Percentiles rank a stretch among this genome's conserved stretches.
Conservation (phyloP, 2,888 invertebrate genomes). For the Drosophila mettleri region DNA sequence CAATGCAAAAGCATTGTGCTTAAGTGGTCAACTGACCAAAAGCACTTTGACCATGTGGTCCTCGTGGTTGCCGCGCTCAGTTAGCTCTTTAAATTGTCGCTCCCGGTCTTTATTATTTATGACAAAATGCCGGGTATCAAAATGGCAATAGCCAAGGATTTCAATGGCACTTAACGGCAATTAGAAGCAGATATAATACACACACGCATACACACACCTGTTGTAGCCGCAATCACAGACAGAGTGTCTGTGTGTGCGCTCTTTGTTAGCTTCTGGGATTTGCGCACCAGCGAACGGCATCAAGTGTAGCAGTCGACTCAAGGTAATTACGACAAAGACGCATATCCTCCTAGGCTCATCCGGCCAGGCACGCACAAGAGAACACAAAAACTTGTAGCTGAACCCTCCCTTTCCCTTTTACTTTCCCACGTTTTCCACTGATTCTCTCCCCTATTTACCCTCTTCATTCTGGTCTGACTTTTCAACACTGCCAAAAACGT, state of each 20-base stretch:
- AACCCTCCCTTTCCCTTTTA: background rate
- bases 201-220: slow-evolving; percentile 46
- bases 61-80: slow-evolving; percentile 27
- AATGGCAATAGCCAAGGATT: slow-evolving; percentile 53
- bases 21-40: slow-evolving; percentile 76
- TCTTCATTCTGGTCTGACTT: slow-evolving; percentile 53
- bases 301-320: slow-evolving; percentile 54
- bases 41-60: slow-evolving; percentile 79
- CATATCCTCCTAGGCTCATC: slow-evolving; percentile 67
- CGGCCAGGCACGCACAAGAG: slow-evolving; percentile 73
- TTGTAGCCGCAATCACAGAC: slow-evolving; percentile 63
- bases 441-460: background rate
- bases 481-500: slow-evolving; percentile 70
- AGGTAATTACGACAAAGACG: slow-evolving; percentile 79
- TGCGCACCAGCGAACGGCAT: slow-evolving; percentile 58
- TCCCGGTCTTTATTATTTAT: slow-evolving; percentile 68
- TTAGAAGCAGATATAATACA: slow-evolving; percentile 53
- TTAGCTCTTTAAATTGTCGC: slow-evolving; percentile 51
- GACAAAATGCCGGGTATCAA: slow-evolving; percentile 47
- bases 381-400: slow-evolving; percentile 71
- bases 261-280: slow-evolving; percentile 63
- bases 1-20: slow-evolving; percentile 70
- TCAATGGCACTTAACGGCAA: slow-evolving; percentile 78
- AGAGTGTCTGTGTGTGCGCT: background rate
- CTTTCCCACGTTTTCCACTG: background rate